These are phyloP conservation scores for Elachura formosa DNA, from an alignment of 2,113 vertebrate genomes.

Conservation along the genomic window DNA sequence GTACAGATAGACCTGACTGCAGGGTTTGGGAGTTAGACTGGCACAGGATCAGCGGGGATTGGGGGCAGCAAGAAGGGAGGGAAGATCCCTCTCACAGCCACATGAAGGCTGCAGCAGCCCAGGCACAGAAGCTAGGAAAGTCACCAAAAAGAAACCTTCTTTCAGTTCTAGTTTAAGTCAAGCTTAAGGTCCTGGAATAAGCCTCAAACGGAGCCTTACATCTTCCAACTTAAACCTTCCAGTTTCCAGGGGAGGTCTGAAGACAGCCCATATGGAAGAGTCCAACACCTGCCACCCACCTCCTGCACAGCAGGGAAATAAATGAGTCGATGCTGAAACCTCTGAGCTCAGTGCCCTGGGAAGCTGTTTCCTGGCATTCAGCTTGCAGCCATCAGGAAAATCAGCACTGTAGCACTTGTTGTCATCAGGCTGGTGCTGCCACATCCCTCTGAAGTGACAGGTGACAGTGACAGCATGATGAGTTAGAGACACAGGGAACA, in stretches of 20 bases:
- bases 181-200: neutral
- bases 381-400: neutral
- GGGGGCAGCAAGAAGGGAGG: neutral
- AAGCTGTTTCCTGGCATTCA: neutral
- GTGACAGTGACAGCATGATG: neutral
- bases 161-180: neutral
- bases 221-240: neutral
- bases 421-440: neutral
- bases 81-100: neutral
- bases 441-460: neutral
- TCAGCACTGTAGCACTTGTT: neutral
- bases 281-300: neutral
- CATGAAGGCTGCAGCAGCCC: neutral
- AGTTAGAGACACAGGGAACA: neutral
- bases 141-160: neutral
- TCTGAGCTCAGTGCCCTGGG: neutral
- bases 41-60: neutral
- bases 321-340: neutral
- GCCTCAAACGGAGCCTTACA: neutral
- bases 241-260: neutral
- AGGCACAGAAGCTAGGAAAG: neutral
- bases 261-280: neutral
- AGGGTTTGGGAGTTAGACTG: neutral
- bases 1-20: neutral
- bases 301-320: neutral